Conservation (phyloP, 2,888 invertebrate species). For the Scaeva pyrastri region DNA sequence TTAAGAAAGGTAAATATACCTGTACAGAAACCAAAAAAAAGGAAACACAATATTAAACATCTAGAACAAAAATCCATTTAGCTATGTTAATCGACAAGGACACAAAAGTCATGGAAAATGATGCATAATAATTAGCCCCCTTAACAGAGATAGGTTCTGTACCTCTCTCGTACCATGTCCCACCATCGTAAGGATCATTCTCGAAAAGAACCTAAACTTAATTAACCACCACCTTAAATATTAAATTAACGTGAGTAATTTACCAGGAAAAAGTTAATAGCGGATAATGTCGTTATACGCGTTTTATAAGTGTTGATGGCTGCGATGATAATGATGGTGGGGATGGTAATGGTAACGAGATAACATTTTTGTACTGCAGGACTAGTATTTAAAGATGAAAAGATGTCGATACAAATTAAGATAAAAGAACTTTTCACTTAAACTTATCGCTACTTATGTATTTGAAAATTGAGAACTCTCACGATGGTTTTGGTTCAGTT, state of each 20-base stretch:
- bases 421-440: conserved; percentile 47
- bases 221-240: conserved; percentile 69
- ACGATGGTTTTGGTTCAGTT: not conserved
- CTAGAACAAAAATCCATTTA: conserved; percentile 36
- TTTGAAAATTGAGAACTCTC: conserved; percentile 25
- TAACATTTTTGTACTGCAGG: not conserved
- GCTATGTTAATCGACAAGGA: conserved; percentile 54
- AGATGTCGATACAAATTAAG: conserved; percentile 3
- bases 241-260: conserved; percentile 72
- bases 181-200: conserved; percentile 40
- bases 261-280: conserved; percentile 63
- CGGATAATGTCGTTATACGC: conserved; percentile 62
- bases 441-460: conserved; percentile 1
- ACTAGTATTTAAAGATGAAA: not conserved
- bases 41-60: not conserved
- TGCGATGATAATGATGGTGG: not conserved
- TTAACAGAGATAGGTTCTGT: too few species aligned
- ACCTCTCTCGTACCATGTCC: too few species aligned
- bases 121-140: conserved; percentile 33
- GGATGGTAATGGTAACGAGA: conserved; percentile 24
- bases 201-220: conserved; percentile 62
- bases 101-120: conserved; percentile 39
- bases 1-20: not conserved
- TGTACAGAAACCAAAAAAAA: not conserved
- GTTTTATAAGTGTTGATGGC: conserved; percentile 26